phyloP scores from a whole-genome alignment of 2,113 vertebrate genomes.

The Colius striatus region DNA sequence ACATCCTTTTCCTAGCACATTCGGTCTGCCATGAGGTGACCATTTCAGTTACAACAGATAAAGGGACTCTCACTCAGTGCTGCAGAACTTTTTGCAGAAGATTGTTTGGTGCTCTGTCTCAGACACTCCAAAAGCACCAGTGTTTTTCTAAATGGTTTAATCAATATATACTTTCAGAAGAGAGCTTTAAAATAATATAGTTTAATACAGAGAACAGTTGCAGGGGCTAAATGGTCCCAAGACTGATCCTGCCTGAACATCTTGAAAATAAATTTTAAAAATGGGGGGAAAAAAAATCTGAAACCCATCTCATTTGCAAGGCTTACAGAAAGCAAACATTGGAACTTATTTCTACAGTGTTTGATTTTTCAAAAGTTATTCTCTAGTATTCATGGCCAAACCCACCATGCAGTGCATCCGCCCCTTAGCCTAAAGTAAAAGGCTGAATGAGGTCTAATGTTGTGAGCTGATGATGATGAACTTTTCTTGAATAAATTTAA shows the following conservation, averaged over 20 bases:
- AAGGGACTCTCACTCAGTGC: not conserved
- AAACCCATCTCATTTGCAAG: not conserved
- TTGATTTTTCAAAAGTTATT: not conserved
- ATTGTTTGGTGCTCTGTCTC: not conserved
- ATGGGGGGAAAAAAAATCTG: rapidly evolving
- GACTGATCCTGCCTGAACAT: not conserved
- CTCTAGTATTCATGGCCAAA: not conserved
- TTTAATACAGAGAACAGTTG: not conserved
- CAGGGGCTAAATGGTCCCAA: not conserved
- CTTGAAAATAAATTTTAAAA: not conserved
- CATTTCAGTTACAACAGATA: not conserved
- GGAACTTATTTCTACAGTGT: not conserved
- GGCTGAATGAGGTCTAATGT: not conserved
- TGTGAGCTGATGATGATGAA: not conserved
- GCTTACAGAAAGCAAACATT: not conserved
- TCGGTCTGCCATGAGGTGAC: not conserved
- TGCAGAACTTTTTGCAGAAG: not conserved
- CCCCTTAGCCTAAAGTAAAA: not conserved
- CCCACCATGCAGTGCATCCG: not conserved
- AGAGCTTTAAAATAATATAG: not conserved
- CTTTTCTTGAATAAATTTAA: not conserved
- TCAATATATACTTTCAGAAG: not conserved
- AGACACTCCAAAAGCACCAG: not conserved
- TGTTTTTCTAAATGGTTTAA: not conserved
- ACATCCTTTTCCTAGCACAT: not conserved